phyloP scores from a whole-genome alignment of 2,888 invertebrate genomes.

The Scrobipalpa costella region DNA sequence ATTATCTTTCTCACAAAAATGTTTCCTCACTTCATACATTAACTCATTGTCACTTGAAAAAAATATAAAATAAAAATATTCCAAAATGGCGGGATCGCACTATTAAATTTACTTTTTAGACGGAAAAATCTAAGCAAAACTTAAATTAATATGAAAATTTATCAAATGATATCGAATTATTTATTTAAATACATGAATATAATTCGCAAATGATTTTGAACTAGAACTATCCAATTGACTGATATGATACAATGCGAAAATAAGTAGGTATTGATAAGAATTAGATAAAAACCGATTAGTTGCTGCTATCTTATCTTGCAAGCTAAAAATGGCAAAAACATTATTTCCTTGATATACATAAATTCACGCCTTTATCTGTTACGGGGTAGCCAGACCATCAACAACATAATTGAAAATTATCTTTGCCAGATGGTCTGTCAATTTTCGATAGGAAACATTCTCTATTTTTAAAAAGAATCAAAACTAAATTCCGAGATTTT shows the following conservation, averaged over 20 bases:
- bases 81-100: no score
- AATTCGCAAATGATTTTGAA: background rate
- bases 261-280: background rate
- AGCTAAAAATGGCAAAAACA: conserved; percentile 1
- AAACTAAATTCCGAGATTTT: no score
- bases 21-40: no score
- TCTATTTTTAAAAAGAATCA: no score
- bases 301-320: background rate
- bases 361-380: background rate
- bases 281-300: background rate
- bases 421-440: no score
- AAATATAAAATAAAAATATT: no score
- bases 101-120: no score
- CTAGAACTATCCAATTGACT: background rate
- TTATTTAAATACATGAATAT: background rate
- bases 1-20: background rate
- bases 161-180: background rate
- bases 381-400: background rate
- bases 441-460: no score
- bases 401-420: no score
- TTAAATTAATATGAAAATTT: no score
- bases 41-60: no score
- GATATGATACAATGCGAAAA: background rate
- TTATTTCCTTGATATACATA: background rate
- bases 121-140: no score